Percentiles rank a stretch among this genome's conserved stretches.
Evolutionary conservation across 2,888 invertebrate species (phyloP).

Genomic region (Dryomyza anilis): DNA sequence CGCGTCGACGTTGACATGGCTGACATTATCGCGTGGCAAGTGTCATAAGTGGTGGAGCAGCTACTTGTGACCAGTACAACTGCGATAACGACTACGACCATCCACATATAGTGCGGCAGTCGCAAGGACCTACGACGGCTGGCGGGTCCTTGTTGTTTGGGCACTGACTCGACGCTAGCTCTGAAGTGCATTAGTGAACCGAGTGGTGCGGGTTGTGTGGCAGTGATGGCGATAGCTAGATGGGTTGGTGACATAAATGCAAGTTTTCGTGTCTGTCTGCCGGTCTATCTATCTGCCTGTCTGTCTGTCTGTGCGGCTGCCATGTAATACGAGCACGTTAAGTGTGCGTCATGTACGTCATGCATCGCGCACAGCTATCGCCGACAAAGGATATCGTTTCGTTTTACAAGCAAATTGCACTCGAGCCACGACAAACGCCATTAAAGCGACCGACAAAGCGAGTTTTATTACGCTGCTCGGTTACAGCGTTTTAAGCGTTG

Average conservation of each 20-base stretch:
- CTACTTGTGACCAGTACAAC: not conserved
- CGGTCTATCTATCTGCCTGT: not conserved
- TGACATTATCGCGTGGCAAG: constrained; percentile 2
- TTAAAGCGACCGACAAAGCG: constrained; percentile 6
- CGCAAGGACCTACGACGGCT: not conserved
- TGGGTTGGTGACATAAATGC: not conserved
- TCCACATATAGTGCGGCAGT: not conserved
- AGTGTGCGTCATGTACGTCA: constrained; percentile 6
- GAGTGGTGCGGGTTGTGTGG: constrained; percentile 1
- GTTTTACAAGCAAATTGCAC: constrained; percentile 55
- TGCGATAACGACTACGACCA: not conserved
- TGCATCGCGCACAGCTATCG: constrained; percentile 33
- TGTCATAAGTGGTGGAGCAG: not conserved
- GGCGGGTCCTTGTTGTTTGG: not conserved
- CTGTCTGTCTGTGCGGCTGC: not conserved
- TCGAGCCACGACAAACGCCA: constrained; percentile 43
- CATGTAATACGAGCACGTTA: constrained; percentile 6
- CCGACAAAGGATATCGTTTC: constrained; percentile 50
- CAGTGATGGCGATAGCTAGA: not conserved
- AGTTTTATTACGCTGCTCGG: constrained; percentile 3
- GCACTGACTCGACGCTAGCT: not conserved
- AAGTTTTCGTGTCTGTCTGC: not conserved
- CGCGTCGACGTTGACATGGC: not conserved
- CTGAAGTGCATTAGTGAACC: constrained; percentile 8
- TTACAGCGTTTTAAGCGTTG: too few relatives aligned